Evolutionary conservation across 2,113 vertebrate genomes (phyloP).

Genomic region (Maccullochella peelii): DNA sequence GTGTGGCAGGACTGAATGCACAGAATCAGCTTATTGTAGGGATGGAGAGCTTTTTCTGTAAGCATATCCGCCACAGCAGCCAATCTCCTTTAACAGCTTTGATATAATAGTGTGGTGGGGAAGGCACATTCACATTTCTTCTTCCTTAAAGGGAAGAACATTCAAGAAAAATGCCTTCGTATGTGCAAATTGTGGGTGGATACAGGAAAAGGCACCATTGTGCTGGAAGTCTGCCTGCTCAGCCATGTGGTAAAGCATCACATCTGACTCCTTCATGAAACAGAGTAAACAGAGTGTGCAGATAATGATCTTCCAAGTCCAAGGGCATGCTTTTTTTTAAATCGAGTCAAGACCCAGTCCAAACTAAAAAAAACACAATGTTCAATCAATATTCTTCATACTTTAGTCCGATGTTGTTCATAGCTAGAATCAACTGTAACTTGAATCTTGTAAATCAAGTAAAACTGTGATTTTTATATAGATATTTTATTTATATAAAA

Average conservation of each 20-base stretch:
- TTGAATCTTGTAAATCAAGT: too few relatives aligned
- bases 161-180: not conserved
- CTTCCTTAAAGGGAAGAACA: slow-evolving; percentile 2
- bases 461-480: too few relatives aligned
- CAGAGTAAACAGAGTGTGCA: not conserved
- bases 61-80: not conserved
- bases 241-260: not conserved
- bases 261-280: not conserved
- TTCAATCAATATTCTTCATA: too few relatives aligned
- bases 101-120: not conserved
- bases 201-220: not conserved
- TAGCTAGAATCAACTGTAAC: too few relatives aligned
- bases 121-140: not conserved
- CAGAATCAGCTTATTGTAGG: slow-evolving; percentile 35
- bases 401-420: too few relatives aligned
- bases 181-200: not conserved
- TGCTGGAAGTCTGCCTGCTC: not conserved
- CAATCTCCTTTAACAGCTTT: slow-evolving; percentile 9
- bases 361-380: too few relatives aligned
- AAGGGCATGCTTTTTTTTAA: too few relatives aligned
- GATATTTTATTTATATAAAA: too few relatives aligned
- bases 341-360: too few relatives aligned
- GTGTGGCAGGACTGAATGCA: slow-evolving; percentile 36
- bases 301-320: not conserved
- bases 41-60: not conserved